Percentiles rank a stretch among this genome's conserved stretches.
Evolutionary conservation across 1,140 invertebrate genomes (phyloP).

Genomic region (Mercenaria mercenaria): DNA sequence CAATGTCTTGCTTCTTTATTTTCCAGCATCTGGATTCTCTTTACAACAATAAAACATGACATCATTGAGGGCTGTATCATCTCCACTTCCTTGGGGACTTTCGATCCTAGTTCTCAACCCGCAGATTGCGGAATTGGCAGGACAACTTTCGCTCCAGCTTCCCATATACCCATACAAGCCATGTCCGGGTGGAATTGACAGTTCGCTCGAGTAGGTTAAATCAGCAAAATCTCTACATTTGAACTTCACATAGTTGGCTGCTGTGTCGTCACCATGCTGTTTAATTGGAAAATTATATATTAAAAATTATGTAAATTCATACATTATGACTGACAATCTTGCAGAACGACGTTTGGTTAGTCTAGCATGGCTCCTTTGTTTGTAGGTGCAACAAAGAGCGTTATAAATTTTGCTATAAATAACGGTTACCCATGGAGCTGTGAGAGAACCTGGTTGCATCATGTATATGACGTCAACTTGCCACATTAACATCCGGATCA

Average conservation of each 20-base stretch:
- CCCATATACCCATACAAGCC: neutral
- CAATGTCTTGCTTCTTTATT: no score
- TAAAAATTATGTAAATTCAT: no score
- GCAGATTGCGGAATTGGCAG: constrained; percentile 9
- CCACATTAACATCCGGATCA: no score
- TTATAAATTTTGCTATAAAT: no score
- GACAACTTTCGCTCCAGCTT: neutral
- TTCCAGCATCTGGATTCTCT: neutral
- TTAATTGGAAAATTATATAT: no score
- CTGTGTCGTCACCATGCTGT: constrained; percentile 19
- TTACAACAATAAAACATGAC: constrained; percentile 1
- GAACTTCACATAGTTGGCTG: neutral
- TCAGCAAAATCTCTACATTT: neutral
- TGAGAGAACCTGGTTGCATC: no score
- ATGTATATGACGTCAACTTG: no score
- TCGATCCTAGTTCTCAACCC: neutral
- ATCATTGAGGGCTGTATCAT: constrained; percentile 13
- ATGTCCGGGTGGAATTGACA: neutral
- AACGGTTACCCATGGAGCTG: no score
- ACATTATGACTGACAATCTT: no score
- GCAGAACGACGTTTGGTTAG: no score
- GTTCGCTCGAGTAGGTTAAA: neutral
- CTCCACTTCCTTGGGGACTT: neutral
- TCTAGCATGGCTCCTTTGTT: no score
- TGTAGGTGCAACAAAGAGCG: no score